Percentiles rank a stretch among this genome's conserved stretches.
Evolutionary conservation across 2,113 vertebrate genomes (phyloP).

Genomic region (Scatophagus argus): DNA sequence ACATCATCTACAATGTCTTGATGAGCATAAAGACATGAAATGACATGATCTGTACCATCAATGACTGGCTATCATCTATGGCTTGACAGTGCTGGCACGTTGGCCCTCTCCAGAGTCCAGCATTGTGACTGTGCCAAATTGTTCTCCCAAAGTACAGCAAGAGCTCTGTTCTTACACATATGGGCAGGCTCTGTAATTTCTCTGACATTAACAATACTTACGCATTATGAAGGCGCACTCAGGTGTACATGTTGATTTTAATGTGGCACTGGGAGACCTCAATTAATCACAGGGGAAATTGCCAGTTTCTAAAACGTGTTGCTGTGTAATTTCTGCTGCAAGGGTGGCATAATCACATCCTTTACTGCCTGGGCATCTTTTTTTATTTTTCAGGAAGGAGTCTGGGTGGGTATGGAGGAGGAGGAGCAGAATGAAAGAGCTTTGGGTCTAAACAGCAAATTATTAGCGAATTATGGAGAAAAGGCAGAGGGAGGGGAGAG

Average conservation of each 20-base stretch:
- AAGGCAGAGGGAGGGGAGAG: background rate
- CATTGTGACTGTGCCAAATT: conserved; percentile 50
- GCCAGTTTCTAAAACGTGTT: conserved; percentile 67
- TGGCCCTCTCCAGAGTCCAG: conserved; percentile 40
- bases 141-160: conserved; percentile 14
- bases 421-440: conserved; percentile 6
- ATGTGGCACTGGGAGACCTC: conserved; percentile 58
- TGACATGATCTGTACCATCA: conserved; percentile 49
- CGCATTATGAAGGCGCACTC: conserved; percentile 63
- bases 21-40: conserved; percentile 34
- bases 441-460: conserved; percentile 10
- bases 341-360: conserved; percentile 61
- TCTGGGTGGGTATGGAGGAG: background rate
- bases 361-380: conserved; percentile 38
- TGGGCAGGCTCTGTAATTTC: conserved; percentile 59
- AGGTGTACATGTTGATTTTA: conserved; percentile 63
- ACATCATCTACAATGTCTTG: too few species aligned
- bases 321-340: conserved; percentile 67
- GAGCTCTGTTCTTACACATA: conserved; percentile 58
- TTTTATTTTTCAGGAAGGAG: conserved; percentile 4
- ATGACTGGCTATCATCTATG: conserved; percentile 44
- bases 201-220: conserved; percentile 71
- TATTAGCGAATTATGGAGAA: conserved; percentile 2
- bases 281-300: conserved; percentile 70
- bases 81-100: conserved; percentile 45